Percentiles rank a stretch among this genome's conserved stretches.
These are phyloP conservation scores for Pteronotus mesoamericanus DNA, from an alignment of 2,797 vertebrate species.

Conservation along the genomic window DNA sequence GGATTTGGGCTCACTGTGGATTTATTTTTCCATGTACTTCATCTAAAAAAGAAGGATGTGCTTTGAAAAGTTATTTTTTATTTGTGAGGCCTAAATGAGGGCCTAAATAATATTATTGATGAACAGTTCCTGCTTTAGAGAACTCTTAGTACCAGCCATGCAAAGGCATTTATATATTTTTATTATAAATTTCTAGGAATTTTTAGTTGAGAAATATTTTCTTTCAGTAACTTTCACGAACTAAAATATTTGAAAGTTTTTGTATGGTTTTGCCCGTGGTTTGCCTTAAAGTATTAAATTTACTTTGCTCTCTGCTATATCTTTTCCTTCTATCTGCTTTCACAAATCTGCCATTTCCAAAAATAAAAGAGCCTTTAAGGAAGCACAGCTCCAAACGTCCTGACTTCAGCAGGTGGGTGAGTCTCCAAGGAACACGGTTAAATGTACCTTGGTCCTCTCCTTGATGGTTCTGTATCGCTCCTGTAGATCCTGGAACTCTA, in stretches of 20 bases:
- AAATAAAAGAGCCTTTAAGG: neutral
- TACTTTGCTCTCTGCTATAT: neutral
- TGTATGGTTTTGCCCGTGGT: neutral
- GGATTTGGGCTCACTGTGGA: neutral
- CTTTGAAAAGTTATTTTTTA: neutral
- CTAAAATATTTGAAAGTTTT: neutral
- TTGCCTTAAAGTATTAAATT: neutral
- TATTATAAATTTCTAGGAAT: neutral
- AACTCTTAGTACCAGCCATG: neutral
- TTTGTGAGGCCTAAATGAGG: neutral
- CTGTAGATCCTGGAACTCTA: slow-evolving; percentile 93
- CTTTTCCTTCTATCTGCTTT: neutral
- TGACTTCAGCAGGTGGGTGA: rapidly evolving
- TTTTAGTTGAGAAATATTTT: neutral
- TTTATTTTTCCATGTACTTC: neutral
- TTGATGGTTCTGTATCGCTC: slow-evolving; percentile 88
- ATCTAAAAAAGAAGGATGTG: neutral
- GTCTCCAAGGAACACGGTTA: neutral
- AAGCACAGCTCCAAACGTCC: neutral
- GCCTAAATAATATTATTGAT: neutral
- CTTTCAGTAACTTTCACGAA: neutral
- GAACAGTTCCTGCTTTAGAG: neutral
- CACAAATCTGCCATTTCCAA: neutral
- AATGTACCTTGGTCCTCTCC: slow-evolving; percentile 90
- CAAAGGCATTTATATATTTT: neutral